phyloP scores from a whole-genome alignment of 2,888 invertebrate genomes.

The Melieria omissa region DNA sequence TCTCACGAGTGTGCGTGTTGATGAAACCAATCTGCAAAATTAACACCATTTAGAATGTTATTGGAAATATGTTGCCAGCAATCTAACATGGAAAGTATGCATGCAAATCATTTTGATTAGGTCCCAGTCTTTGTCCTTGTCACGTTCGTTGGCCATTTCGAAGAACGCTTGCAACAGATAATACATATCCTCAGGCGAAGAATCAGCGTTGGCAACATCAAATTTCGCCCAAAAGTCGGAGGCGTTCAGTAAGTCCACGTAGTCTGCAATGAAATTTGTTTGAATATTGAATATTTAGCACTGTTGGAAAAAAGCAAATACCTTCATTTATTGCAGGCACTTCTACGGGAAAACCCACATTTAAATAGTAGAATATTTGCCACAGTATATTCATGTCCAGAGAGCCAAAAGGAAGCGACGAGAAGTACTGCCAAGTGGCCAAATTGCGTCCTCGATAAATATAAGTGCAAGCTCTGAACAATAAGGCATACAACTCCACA shows the following conservation, averaged over 20 bases:
- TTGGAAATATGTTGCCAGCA: background rate
- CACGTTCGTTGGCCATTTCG: constrained; percentile 80
- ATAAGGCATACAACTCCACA: constrained; percentile 79
- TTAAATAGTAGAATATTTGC: constrained; percentile 75
- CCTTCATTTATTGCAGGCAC: constrained; percentile 45
- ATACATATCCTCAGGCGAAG: constrained; percentile 79
- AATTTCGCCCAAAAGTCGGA: constrained; percentile 70
- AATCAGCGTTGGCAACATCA: constrained; percentile 73
- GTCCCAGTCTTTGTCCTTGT: constrained; percentile 70
- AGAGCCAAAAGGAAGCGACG: constrained; percentile 76
- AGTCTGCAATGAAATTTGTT: constrained; percentile 59
- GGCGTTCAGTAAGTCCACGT: constrained; percentile 67
- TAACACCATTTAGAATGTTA: background rate
- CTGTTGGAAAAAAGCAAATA: background rate
- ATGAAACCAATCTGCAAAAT: constrained; percentile 77
- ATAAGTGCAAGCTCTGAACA: constrained; percentile 75
- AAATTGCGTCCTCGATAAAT: constrained; percentile 78
- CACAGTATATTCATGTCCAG: constrained; percentile 73
- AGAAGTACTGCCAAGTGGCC: constrained; percentile 85
- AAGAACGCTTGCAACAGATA: constrained; percentile 82
- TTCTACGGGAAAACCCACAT: constrained; percentile 69
- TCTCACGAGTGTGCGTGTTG: constrained; percentile 75
- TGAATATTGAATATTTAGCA: background rate
- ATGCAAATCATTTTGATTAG: constrained; percentile 75
- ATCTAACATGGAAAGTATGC: constrained; percentile 76